Percentiles rank a stretch among this genome's conserved stretches.
These are phyloP conservation scores for Hyles euphorbiae DNA, from an alignment of 1,140 invertebrate genomes.

Conservation along the genomic window DNA sequence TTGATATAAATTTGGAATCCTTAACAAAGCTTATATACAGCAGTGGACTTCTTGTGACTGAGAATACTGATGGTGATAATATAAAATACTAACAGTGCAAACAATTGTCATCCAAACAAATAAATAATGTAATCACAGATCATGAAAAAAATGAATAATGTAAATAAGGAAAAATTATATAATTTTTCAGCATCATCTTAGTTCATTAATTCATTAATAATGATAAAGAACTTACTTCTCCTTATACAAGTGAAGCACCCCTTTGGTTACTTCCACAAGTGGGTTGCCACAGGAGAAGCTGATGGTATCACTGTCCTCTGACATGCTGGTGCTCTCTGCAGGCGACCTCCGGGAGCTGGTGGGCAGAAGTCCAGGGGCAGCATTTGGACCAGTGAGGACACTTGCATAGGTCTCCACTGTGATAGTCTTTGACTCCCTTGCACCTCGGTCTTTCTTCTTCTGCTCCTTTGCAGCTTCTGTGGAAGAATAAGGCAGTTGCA, in stretches of 20 bases:
- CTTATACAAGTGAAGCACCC: constrained; percentile 96
- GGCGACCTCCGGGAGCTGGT: constrained; percentile 55
- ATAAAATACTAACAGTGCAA: too few species aligned
- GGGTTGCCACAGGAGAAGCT: constrained; percentile 97
- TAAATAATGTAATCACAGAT: too few species aligned
- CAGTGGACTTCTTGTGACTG: too few species aligned
- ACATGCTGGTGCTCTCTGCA: constrained; percentile 31
- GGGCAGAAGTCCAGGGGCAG: constrained; percentile 55
- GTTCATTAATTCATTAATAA: too few species aligned
- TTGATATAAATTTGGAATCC: too few species aligned
- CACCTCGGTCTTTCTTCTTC: constrained; percentile 61
- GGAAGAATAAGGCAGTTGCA: background rate
- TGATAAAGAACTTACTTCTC: constrained; percentile 83
- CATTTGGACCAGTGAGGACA: constrained; percentile 49
- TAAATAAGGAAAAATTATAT: too few species aligned
- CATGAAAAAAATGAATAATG: too few species aligned
- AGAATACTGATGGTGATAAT: too few species aligned
- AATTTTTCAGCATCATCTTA: too few species aligned
- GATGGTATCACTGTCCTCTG: constrained; percentile 78
- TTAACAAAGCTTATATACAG: too few species aligned
- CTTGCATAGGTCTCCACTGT: constrained; percentile 73
- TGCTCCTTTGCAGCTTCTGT: constrained; percentile 58
- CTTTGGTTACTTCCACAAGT: constrained; percentile 96
- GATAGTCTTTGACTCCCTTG: constrained; percentile 65
- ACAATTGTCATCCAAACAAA: too few species aligned